Percentiles rank a stretch among this genome's conserved stretches.
phyloP scores from a whole-genome alignment of 2,888 invertebrate species.

The Aphidoletes aphidimyza region DNA sequence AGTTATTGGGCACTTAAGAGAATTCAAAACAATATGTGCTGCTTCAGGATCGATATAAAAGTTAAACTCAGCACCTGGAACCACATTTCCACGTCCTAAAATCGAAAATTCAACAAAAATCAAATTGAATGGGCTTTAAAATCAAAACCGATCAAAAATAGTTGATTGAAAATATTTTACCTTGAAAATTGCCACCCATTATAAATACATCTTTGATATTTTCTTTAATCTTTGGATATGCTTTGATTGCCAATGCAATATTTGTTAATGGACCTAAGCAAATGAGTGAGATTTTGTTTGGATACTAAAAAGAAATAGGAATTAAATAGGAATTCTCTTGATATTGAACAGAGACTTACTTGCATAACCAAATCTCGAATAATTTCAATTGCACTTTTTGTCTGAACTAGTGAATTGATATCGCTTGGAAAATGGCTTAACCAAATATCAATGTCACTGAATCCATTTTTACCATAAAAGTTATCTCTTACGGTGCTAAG shows the following conservation, averaged over 20 bases:
- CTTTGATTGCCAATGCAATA: constrained; percentile 77
- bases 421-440: background rate
- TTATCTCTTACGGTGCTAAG: constrained; percentile 62
- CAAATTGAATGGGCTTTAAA: too few relatives aligned
- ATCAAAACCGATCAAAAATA: background rate
- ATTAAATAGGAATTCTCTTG: constrained; percentile 9
- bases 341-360: constrained; percentile 63
- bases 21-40: constrained; percentile 75
- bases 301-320: constrained; percentile 61
- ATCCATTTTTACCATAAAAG: constrained; percentile 77
- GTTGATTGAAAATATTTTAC: constrained; percentile 66
- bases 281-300: constrained; percentile 72
- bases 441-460: constrained; percentile 70
- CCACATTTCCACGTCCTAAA: constrained; percentile 71
- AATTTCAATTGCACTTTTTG: constrained; percentile 71
- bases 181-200: constrained; percentile 82
- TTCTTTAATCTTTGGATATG: constrained; percentile 74
- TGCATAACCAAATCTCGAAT: constrained; percentile 71
- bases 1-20: constrained; percentile 69
- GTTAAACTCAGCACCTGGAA: constrained; percentile 79
- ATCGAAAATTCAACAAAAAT: too few relatives aligned
- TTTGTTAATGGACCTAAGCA: constrained; percentile 83
- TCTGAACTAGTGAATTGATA: constrained; percentile 63
- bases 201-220: constrained; percentile 76
- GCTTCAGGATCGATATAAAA: constrained; percentile 82